Evolutionary conservation across 2,888 invertebrate species (phyloP).

Genomic region (Strigamia transsilvanica): DNA sequence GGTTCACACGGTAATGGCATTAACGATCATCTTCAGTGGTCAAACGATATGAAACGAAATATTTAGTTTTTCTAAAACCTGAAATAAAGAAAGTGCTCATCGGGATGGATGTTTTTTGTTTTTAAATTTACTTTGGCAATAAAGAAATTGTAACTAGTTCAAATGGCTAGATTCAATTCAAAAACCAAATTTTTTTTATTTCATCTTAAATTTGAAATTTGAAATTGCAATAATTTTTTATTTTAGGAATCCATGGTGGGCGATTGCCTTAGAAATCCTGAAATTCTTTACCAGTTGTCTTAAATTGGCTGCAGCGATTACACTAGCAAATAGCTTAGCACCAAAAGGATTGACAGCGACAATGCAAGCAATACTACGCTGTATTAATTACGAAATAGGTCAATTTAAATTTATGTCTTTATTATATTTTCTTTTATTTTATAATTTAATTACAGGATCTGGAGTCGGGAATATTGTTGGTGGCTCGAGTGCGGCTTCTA

Average conservation of each 20-base stretch:
- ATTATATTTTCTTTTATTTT: slow-evolving; percentile 9
- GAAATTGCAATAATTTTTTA: slow-evolving; percentile 15
- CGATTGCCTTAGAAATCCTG: slow-evolving; percentile 86
- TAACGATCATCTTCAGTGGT: no score
- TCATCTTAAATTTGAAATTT: slow-evolving; percentile 70
- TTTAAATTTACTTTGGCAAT: no score
- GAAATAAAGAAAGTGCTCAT: no score
- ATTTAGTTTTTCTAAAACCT: no score
- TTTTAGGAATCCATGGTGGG: slow-evolving; percentile 84
- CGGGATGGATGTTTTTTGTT: no score
- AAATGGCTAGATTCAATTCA: no score
- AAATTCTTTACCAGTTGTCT: slow-evolving; percentile 85
- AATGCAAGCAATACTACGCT: slow-evolving; percentile 79
- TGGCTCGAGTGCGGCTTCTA: slow-evolving; percentile 78
- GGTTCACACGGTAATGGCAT: no score
- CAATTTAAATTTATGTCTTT: slow-evolving; percentile 58
- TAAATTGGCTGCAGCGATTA: slow-evolving; percentile 91
- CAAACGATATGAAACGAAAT: no score
- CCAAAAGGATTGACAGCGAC: slow-evolving; percentile 83
- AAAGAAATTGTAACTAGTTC: no score
- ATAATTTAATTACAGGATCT: slow-evolving; percentile 68
- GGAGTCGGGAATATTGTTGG: slow-evolving; percentile 85
- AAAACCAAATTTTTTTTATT: slow-evolving; percentile 50
- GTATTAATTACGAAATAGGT: slow-evolving; percentile 82
- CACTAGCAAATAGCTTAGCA: slow-evolving; percentile 83